Base-by-base conservation (phyloP, 2,797 vertebrate species). In the Trematomus bernacchii region DNA sequence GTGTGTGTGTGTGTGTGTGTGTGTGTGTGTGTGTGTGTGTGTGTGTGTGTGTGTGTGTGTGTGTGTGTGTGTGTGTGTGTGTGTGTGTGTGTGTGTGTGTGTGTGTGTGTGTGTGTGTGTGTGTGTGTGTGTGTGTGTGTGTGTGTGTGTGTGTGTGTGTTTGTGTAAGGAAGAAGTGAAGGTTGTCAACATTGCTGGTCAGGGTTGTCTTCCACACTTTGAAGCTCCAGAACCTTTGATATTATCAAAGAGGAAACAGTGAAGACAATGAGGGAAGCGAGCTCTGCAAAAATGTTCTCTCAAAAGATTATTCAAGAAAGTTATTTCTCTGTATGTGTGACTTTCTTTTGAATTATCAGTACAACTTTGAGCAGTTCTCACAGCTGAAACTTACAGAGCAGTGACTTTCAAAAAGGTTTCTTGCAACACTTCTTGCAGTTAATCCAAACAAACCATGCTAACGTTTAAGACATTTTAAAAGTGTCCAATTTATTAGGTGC, bases 201-300 rank as follows among this genome's bases (percentile, higher is more conserved):
- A 19, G 55, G 48, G 44, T 62, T 86, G 84, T 75, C 59, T 69
- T 72, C 87, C 89, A 89, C 88, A 89, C 91, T 93, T 87, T 85
- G 84, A 95, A 88, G 94, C 88, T 80, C 80, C 88, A 84, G 81
- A 85, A 87, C 71, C 89, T 90, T 85, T 88, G 71, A 91, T 70
- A 79, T 83, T 43, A 81, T 81, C 54, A 78, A 71, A 80, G 58
- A 37, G 15, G 64, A 70, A 81, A 73, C 48, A 54, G 62, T 57
- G n/a, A 53, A 71, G 54, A 79, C 53, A 76, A 79, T 55, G 15
- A 65, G 46, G 16, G n/a, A 73, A 57, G 51, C 11, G 48, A 73
- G 67, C 62, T 80, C 66, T 62, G 71, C 70, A 48, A 48, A 73
- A 78, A 66, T 63, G 40, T 70, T 66, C 14, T 54, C 6, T 74